Conservation (phyloP, 35 echinoderm and acorn worm species). For the Nesometra sesokonis region DNA sequence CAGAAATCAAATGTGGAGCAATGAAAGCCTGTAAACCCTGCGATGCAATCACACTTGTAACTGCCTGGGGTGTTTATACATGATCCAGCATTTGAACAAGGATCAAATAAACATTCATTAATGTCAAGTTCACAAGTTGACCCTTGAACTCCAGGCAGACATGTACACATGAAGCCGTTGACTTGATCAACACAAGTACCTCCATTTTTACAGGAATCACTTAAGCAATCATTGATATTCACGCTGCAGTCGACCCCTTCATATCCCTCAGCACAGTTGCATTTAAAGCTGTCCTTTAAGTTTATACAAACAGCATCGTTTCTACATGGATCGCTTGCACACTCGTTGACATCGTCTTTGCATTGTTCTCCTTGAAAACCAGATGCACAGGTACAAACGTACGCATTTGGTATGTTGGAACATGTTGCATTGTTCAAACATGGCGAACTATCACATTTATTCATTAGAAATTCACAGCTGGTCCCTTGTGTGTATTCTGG, state of each 20-base stretch:
- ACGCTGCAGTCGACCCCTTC: neutral
- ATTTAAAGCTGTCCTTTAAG: neutral
- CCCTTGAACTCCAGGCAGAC: conserved; percentile 6
- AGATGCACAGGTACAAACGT: neutral
- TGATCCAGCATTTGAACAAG: neutral
- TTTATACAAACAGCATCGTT: conserved; percentile 6
- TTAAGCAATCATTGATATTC: conserved; percentile 25
- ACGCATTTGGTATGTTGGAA: neutral
- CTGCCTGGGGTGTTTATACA: neutral
- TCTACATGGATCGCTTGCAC: conserved; percentile 24
- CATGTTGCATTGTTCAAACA: neutral
- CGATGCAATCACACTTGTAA: neutral
- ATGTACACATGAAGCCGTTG: conserved; percentile 12
- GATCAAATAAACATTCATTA: conserved; percentile 1
- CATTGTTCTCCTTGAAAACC: conserved; percentile 1
- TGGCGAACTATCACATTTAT: neutral
- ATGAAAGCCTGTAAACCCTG: neutral
- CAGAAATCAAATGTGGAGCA: neutral
- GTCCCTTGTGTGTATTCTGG: neutral
- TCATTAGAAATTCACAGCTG: neutral
- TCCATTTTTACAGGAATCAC: conserved; percentile 16
- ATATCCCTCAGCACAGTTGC: conserved; percentile 8
- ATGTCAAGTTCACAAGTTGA: neutral
- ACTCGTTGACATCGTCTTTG: conserved; percentile 3
- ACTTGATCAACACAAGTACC: conserved; percentile 5